These are phyloP conservation scores for Nothobranchius kuhntae DNA, from an alignment of 2,113 vertebrate species.

Conservation along the genomic window DNA sequence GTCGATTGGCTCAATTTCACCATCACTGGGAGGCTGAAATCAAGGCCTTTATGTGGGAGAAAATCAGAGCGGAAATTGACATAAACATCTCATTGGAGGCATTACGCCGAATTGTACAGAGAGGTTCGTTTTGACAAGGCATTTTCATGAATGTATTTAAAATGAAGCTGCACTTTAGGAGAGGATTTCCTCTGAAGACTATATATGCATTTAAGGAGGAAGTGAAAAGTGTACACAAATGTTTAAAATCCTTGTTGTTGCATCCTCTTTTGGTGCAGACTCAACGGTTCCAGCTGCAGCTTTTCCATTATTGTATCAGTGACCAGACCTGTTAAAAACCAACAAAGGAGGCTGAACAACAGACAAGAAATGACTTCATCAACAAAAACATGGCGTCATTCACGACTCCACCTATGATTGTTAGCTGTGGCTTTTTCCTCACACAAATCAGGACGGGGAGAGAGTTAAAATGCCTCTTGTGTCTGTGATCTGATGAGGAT, in stretches of 20 bases:
- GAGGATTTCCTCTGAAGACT: constrained; percentile 9
- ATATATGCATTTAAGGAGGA: background rate
- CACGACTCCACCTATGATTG: constrained; percentile 56
- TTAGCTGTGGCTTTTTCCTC: constrained; percentile 62
- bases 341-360: constrained; percentile 45
- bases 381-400: constrained; percentile 48
- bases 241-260: background rate
- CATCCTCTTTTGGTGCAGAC: background rate
- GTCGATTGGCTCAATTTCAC: constrained; percentile 89
- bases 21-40: constrained; percentile 87
- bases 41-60: constrained; percentile 84
- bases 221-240: constrained; percentile 6
- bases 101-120: constrained; percentile 45
- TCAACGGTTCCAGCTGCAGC: background rate
- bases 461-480: constrained; percentile 74
- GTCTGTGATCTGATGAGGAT: constrained; percentile 76
- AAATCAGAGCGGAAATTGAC: constrained; percentile 87
- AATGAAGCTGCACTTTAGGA: constrained; percentile 31
- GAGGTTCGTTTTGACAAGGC: constrained; percentile 39
- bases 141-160: constrained; percentile 50
- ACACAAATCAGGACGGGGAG: constrained; percentile 78
- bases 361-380: constrained; percentile 56
- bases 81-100: constrained; percentile 83
- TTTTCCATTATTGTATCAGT: constrained; percentile 18
- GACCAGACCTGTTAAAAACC: constrained; percentile 16